These are phyloP conservation scores for Amphiprion clarkii DNA, from an alignment of 2,797 vertebrate genomes.

Conservation along the genomic window DNA sequence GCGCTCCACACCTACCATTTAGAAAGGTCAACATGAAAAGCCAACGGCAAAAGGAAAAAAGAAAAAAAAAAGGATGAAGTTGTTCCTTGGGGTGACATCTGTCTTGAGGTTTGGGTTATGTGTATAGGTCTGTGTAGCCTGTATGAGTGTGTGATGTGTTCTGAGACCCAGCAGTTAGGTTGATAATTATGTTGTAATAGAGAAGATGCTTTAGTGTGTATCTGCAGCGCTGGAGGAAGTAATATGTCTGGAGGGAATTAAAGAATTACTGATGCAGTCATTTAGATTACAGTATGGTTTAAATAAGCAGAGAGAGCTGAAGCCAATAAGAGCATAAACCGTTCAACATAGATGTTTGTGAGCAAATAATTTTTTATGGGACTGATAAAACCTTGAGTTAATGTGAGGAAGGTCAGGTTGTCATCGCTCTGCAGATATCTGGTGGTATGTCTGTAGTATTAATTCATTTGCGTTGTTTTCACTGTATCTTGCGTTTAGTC, in stretches of 20 bases:
- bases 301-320: background rate
- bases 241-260: background rate
- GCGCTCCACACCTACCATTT: slow-evolving; percentile 37
- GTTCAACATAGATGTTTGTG: background rate
- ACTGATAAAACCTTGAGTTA: background rate
- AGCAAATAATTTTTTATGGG: background rate
- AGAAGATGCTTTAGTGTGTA: slow-evolving; percentile 3
- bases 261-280: slow-evolving; percentile 10
- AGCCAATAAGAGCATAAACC: background rate
- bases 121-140: background rate
- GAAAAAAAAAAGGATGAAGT: slow-evolving; percentile 53
- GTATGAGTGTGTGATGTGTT: background rate
- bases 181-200: slow-evolving; percentile 39
- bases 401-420: background rate
- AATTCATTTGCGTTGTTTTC: background rate
- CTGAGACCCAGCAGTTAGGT: slow-evolving; percentile 25
- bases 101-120: slow-evolving; percentile 43
- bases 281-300: slow-evolving; percentile 2
- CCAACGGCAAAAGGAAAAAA: slow-evolving; percentile 39
- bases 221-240: slow-evolving; percentile 19
- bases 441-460: background rate
- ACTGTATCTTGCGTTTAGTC: too few relatives aligned
- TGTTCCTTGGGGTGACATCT: slow-evolving; percentile 54
- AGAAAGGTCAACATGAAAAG: slow-evolving; percentile 71
- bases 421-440: background rate